Conservation (phyloP, 37 sponge, comb jelly and placozoan species). For the Amphimedon queenslandica region DNA sequence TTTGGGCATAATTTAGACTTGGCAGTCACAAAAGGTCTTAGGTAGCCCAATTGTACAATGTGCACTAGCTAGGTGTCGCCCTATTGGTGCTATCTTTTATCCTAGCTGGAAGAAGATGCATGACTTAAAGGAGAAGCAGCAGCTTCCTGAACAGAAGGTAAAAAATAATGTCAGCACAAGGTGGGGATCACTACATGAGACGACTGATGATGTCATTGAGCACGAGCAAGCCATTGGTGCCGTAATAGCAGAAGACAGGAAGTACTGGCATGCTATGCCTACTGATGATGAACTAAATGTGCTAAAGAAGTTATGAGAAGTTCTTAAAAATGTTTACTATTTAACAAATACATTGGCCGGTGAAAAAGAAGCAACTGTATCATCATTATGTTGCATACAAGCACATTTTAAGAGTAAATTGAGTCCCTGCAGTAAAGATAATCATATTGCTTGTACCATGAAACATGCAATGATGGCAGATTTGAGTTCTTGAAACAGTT, state of each 20-base stretch:
- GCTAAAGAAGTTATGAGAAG: slow-evolving; percentile 25
- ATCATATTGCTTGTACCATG: slow-evolving; percentile 2
- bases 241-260: too few relatives aligned
- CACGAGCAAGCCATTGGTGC: slow-evolving; percentile 31
- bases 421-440: too few relatives aligned
- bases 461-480: slow-evolving; percentile 5
- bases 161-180: slow-evolving; percentile 11
- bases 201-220: slow-evolving; percentile 16
- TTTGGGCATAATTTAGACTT: slow-evolving; percentile 33
- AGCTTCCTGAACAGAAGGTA: slow-evolving; percentile 23
- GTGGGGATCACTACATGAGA: slow-evolving; percentile 28
- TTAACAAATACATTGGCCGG: too few relatives aligned
- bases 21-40: slow-evolving; percentile 32
- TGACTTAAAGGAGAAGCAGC: too few relatives aligned
- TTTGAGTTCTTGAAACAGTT: slow-evolving; percentile 7
- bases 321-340: slow-evolving; percentile 28
- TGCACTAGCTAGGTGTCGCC: too few relatives aligned
- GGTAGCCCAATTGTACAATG: background rate
- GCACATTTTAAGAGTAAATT: slow-evolving; percentile 17
- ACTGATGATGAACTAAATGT: too few relatives aligned
- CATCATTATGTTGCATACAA: slow-evolving; percentile 9
- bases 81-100: slow-evolving; percentile 24
- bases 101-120: slow-evolving; percentile 34
- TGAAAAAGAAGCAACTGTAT: slow-evolving; percentile 33
- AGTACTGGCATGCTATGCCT: slow-evolving; percentile 23